phyloP scores from a whole-genome alignment of 1,140 invertebrate species.

The Dermatophagoides farinae region DNA sequence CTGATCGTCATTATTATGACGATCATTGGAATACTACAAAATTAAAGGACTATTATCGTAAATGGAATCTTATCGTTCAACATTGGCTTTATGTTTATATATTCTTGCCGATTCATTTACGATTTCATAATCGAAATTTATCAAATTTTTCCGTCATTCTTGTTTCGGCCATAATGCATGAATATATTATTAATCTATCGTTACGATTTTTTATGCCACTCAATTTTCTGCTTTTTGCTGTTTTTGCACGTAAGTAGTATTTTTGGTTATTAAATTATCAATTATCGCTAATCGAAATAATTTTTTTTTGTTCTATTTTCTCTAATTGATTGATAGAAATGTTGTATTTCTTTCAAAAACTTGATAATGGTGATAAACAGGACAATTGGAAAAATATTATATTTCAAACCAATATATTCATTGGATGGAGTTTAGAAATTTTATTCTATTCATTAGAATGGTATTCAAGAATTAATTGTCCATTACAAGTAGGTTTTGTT shows the following conservation, averaged over 20 bases:
- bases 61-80: conserved; percentile 83
- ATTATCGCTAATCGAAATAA: neutral
- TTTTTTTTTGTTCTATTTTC: neutral
- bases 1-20: conserved; percentile 60
- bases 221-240: conserved; percentile 29
- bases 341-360: conserved; percentile 30
- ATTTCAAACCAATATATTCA: conserved; percentile 52
- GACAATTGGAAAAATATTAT: conserved; percentile 45
- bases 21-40: conserved; percentile 84
- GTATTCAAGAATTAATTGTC: conserved; percentile 58
- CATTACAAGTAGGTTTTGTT: conserved; percentile 16
- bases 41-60: conserved; percentile 60
- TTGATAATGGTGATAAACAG: conserved; percentile 22
- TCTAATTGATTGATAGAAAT: conserved; percentile 28
- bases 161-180: conserved; percentile 30
- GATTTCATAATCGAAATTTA: conserved; percentile 5
- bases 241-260: conserved; percentile 27
- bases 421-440: conserved; percentile 50
- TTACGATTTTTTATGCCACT: conserved; percentile 32
- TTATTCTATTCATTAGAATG: conserved; percentile 63
- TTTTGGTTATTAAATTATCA: neutral
- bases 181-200: conserved; percentile 28
- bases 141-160: conserved; percentile 26
- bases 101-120: conserved; percentile 36
- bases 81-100: conserved; percentile 84